phyloP scores from a whole-genome alignment of 35 echinoderm and acorn worm genomes.

The Anneissia japonica region DNA sequence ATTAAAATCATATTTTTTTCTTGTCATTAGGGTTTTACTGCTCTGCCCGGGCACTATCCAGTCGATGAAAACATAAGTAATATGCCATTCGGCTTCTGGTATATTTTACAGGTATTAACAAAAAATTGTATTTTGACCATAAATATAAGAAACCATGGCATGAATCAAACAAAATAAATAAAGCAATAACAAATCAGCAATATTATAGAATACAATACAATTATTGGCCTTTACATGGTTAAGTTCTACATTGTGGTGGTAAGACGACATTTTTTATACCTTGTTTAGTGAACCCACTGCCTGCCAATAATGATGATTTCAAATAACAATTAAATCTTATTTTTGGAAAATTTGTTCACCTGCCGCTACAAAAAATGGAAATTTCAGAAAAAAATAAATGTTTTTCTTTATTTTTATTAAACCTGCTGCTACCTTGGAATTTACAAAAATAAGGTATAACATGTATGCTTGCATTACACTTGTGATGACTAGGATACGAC shows the following conservation, averaged over 20 bases:
- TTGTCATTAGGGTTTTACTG: conserved; percentile 76
- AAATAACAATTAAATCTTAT: too few relatives aligned
- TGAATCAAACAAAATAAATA: background rate
- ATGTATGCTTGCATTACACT: too few relatives aligned
- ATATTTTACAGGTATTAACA: conserved; percentile 89
- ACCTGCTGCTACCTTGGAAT: too few relatives aligned
- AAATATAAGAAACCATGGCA: background rate
- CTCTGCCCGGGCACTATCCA: conserved; percentile 86
- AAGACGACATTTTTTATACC: background rate
- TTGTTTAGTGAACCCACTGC: background rate
- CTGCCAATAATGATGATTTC: background rate
- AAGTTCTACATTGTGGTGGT: background rate
- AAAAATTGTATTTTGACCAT: too few relatives aligned
- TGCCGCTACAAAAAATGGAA: too few relatives aligned
- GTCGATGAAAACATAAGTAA: conserved; percentile 96
- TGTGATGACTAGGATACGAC: too few relatives aligned
- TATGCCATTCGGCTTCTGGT: conserved; percentile 98
- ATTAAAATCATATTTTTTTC: conserved; percentile 5
- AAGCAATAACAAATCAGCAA: background rate
- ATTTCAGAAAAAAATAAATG: too few relatives aligned
- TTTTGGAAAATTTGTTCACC: too few relatives aligned
- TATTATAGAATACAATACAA: background rate
- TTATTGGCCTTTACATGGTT: background rate
- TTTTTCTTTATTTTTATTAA: too few relatives aligned
- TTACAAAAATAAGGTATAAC: too few relatives aligned